phyloP scores from a whole-genome alignment of 2,797 vertebrate genomes.

The Allobates femoralis region DNA sequence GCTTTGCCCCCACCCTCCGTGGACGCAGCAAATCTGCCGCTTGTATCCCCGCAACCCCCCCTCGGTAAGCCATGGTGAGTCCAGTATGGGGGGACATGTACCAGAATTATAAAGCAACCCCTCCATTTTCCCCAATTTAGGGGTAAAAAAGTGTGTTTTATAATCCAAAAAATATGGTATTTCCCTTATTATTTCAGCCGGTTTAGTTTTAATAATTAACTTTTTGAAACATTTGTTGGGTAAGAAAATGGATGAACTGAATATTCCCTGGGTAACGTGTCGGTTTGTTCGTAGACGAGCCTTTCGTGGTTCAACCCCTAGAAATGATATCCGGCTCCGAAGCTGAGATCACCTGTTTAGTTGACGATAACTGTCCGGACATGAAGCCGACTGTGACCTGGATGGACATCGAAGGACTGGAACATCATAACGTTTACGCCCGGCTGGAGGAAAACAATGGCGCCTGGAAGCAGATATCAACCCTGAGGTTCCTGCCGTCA shows the following conservation, averaged over 20 bases:
- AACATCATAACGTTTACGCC: conserved; percentile 78
- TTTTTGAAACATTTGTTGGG: not conserved
- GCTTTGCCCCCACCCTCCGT: too few species aligned
- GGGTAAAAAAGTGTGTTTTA: too few species aligned
- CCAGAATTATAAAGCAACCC: too few species aligned
- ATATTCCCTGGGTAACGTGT: not conserved
- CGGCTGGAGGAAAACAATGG: conserved; percentile 83
- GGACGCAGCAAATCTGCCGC: too few species aligned
- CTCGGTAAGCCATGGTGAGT: too few species aligned
- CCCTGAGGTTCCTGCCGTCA: conserved; percentile 85
- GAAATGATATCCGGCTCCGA: conserved; percentile 85
- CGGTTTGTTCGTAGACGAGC: conserved; percentile 77
- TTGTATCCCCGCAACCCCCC: too few species aligned
- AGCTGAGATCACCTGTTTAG: conserved; percentile 86
- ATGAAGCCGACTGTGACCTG: conserved; percentile 87
- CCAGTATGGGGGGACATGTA: too few species aligned
- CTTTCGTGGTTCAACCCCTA: conserved; percentile 85
- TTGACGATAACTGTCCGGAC: conserved; percentile 89
- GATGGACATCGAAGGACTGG: conserved; percentile 86
- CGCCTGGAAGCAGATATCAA: conserved; percentile 83
- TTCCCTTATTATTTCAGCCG: not conserved
- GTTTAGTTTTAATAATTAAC: not conserved
- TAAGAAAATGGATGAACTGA: not conserved
- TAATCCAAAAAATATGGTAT: too few species aligned
- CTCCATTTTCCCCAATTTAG: too few species aligned